Percentiles rank a stretch among this genome's conserved stretches.
Evolutionary conservation across 2,888 invertebrate genomes (phyloP).

Genomic region (Ditylenchus weischeri): DNA sequence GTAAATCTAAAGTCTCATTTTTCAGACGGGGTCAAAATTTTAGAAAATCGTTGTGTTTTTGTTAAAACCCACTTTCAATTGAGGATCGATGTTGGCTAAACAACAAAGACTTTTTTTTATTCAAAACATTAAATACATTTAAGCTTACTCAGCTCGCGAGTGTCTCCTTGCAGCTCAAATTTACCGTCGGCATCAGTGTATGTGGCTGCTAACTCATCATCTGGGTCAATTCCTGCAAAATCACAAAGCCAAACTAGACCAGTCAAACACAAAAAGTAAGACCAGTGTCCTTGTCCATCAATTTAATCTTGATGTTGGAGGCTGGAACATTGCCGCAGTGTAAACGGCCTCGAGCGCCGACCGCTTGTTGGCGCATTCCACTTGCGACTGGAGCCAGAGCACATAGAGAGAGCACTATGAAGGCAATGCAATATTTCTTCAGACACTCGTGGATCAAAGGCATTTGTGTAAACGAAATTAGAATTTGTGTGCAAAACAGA

Average conservation of each 20-base stretch:
- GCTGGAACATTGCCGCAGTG: slow-evolving; percentile 49
- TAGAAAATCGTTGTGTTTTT: no score
- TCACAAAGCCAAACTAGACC: not conserved
- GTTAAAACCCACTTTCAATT: no score
- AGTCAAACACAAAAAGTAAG: slow-evolving; percentile 11
- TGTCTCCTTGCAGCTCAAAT: slow-evolving; percentile 48
- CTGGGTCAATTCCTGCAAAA: slow-evolving; percentile 37
- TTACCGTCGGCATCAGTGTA: slow-evolving; percentile 43
- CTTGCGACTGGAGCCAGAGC: not conserved
- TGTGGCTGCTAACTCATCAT: slow-evolving; percentile 32
- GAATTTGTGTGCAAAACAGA: not conserved
- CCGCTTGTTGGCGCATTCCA: slow-evolving; percentile 29
- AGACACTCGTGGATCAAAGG: slow-evolving; percentile 10
- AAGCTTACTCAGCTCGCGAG: slow-evolving; percentile 17
- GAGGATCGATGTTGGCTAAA: slow-evolving; percentile 54
- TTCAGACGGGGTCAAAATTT: no score
- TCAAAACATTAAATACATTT: slow-evolving; percentile 40
- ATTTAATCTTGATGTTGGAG: slow-evolving; percentile 45
- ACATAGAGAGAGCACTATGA: not conserved
- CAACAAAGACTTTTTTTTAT: slow-evolving; percentile 44
- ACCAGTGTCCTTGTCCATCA: slow-evolving; percentile 53
- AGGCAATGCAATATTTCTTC: not conserved
- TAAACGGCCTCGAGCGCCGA: slow-evolving; percentile 36
- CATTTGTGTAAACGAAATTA: slow-evolving; percentile 1
- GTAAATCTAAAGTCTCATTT: no score